Conservation (phyloP, 2,888 invertebrate genomes). For the Drosophila neotestacea region DNA sequence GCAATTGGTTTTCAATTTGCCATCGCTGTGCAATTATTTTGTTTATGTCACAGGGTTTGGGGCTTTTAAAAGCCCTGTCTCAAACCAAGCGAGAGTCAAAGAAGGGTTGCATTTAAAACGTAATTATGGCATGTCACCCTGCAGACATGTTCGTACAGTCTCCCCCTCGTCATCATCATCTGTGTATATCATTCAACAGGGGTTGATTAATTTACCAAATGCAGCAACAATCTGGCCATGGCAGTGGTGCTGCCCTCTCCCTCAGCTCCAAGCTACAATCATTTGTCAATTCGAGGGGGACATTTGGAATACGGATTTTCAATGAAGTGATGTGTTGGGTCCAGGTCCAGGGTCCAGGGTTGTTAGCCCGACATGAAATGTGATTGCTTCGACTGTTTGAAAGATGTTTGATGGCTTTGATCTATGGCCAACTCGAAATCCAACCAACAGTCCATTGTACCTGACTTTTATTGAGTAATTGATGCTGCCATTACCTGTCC, state of each 20-base stretch:
- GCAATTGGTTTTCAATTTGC: slow-evolving; percentile 65
- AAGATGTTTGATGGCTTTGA: slow-evolving; percentile 60
- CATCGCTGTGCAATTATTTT: slow-evolving; percentile 44
- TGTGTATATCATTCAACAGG: slow-evolving; percentile 40
- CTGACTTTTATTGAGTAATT: slow-evolving; percentile 65
- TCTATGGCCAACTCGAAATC: slow-evolving; percentile 33
- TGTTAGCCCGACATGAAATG: slow-evolving; percentile 51
- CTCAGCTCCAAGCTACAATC: slow-evolving; percentile 5
- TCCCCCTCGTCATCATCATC: background rate
- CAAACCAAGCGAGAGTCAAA: background rate
- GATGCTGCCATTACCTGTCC: slow-evolving; percentile 44
- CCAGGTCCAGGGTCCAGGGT: slow-evolving; percentile 24
- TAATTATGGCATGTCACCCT: slow-evolving; percentile 65
- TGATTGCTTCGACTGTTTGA: slow-evolving; percentile 57
- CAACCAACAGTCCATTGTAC: slow-evolving; percentile 11
- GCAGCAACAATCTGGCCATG: slow-evolving; percentile 54
- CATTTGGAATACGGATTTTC: background rate
- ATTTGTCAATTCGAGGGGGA: slow-evolving; percentile 36
- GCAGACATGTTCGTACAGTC: slow-evolving; percentile 18
- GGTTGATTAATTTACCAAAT: slow-evolving; percentile 76
- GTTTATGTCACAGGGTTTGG: slow-evolving; percentile 2
- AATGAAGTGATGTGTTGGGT: background rate
- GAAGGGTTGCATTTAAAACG: slow-evolving; percentile 59
- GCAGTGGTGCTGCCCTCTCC: slow-evolving; percentile 27
- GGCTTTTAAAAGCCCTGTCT: background rate